Percentiles rank a stretch among this genome's conserved stretches.
These are phyloP conservation scores for Lycocorax pyrrhopterus DNA, from an alignment of 2,113 vertebrate species.

Conservation along the genomic window DNA sequence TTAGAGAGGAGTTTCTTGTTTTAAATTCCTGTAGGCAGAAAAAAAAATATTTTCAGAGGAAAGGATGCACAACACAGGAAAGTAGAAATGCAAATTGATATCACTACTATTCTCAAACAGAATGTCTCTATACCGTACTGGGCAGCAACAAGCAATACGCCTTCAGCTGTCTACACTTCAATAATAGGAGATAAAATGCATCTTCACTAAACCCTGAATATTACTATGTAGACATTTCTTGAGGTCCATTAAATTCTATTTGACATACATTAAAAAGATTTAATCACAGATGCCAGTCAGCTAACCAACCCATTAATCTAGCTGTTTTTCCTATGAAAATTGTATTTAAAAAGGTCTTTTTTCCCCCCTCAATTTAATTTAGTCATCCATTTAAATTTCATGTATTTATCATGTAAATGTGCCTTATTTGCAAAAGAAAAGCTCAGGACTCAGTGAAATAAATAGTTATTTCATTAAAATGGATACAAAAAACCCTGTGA, in stretches of 20 bases:
- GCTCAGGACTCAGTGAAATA: slow-evolving; percentile 78
- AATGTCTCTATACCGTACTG: not conserved
- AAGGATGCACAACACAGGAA: not conserved
- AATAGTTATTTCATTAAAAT: slow-evolving; percentile 85
- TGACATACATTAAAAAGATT: slow-evolving; percentile 80
- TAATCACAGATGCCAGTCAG: slow-evolving; percentile 80
- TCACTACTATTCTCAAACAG: not conserved
- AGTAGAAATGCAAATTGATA: not conserved
- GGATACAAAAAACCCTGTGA: slow-evolving; percentile 81
- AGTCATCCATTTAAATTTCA: slow-evolving; percentile 81
- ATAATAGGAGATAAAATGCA: slow-evolving; percentile 44
- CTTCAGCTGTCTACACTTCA: slow-evolving; percentile 21
- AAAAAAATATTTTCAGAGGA: not conserved
- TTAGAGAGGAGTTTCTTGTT: not conserved
- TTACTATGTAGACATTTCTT: slow-evolving; percentile 72
- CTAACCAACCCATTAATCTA: slow-evolving; percentile 81
- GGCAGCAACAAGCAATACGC: not conserved
- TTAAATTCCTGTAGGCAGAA: not conserved
- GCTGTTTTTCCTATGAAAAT: slow-evolving; percentile 79
- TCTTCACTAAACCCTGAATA: slow-evolving; percentile 58
- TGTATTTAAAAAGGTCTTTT: slow-evolving; percentile 75
- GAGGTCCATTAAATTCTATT: slow-evolving; percentile 81
- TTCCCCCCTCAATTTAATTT: slow-evolving; percentile 72
- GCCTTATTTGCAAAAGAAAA: slow-evolving; percentile 84
- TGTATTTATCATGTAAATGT: slow-evolving; percentile 83